A percentile compares a stretch with the other conserved stretches of the same genome.
phyloP scores from a whole-genome alignment of 2,888 invertebrate genomes.

The Melieria crassipennis region DNA sequence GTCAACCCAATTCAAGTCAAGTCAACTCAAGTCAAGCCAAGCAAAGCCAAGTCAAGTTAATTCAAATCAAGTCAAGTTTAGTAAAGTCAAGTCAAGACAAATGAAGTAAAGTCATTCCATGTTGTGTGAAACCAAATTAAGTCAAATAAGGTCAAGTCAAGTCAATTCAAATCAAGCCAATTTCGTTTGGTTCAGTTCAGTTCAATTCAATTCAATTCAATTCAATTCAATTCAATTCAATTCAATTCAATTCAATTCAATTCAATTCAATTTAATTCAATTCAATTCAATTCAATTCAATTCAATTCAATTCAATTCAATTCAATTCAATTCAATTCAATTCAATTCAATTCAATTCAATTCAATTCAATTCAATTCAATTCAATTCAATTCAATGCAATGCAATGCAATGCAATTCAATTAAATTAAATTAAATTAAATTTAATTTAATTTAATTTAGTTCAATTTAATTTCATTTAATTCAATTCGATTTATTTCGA shows the following conservation, averaged over 20 bases:
- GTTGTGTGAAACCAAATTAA: background rate
- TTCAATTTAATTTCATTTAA: constrained; percentile 7
- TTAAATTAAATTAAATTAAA: background rate
- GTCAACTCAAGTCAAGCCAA: background rate
- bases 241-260: too few species aligned
- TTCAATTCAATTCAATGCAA: constrained; percentile 13
- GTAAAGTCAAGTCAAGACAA: constrained; percentile 10
- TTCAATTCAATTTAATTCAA: background rate
- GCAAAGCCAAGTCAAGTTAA: background rate
- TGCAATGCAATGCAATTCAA: too few species aligned
- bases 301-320: constrained; percentile 20
- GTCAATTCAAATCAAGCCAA: background rate
- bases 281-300: too few species aligned
- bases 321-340: too few species aligned
- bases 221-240: too few species aligned
- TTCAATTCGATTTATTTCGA: constrained; percentile 24
- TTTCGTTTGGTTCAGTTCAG: background rate
- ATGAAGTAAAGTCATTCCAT: background rate
- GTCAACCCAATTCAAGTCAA: too few species aligned
- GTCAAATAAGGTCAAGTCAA: background rate
- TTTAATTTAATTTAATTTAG: too few species aligned
- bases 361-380: constrained; percentile 18
- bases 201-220: too few species aligned
- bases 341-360: background rate
- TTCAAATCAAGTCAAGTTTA: background rate